Evolutionary conservation across 1,140 invertebrate genomes (phyloP).

Genomic region (Penaeus japonicus): DNA sequence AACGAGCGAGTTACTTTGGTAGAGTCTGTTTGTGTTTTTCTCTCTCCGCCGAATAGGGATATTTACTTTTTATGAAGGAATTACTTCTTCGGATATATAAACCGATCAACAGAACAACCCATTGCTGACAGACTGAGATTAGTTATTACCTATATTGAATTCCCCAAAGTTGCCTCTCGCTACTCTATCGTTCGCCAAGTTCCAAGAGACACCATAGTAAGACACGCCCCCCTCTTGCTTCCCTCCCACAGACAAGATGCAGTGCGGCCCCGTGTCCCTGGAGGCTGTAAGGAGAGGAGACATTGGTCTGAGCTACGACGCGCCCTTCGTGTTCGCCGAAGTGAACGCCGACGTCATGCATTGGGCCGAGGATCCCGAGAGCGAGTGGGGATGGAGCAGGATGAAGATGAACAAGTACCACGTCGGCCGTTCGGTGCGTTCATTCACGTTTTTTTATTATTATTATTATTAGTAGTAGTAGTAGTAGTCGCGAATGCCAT

Average conservation of each 20-base stretch:
- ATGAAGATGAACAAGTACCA: constrained; percentile 76
- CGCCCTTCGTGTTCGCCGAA: constrained; percentile 79
- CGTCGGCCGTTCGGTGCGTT: constrained; percentile 50
- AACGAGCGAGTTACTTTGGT: no score
- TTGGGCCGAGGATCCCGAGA: constrained; percentile 72
- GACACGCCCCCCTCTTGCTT: no score
- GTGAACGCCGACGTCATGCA: constrained; percentile 80
- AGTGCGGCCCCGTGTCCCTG: constrained; percentile 73
- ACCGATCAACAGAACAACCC: no score
- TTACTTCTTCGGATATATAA: no score
- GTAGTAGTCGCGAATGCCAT: no score
- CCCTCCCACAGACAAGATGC: constrained; percentile 63
- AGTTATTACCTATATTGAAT: no score
- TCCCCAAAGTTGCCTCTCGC: no score
- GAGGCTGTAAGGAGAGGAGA: constrained; percentile 77
- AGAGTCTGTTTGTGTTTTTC: no score
- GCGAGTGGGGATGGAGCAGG: constrained; percentile 73
- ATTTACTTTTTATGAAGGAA: no score
- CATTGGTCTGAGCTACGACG: constrained; percentile 78
- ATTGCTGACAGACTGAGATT: background rate
- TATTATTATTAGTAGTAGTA: no score
- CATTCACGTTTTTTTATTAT: background rate
- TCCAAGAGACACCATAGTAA: background rate
- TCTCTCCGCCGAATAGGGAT: no score
- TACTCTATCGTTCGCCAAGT: no score